Conservation (phyloP, 1,140 invertebrate genomes). For the Babylonia areolata region DNA sequence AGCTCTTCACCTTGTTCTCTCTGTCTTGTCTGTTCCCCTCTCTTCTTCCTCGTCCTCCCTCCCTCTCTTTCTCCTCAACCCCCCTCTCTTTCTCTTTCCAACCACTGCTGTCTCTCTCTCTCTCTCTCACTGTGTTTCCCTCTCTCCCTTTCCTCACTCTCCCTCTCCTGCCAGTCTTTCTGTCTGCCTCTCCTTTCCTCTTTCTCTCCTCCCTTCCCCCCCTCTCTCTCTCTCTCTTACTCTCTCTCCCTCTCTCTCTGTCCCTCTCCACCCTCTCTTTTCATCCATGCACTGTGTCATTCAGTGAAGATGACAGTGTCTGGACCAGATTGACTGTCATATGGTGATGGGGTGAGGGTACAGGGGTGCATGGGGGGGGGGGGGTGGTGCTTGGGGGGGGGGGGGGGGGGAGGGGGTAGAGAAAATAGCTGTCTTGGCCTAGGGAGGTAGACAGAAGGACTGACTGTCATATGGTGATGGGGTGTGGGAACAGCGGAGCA, state of each 20-base stretch:
- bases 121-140: constrained; percentile 10
- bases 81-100: neutral
- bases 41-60: no score
- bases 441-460: no score
- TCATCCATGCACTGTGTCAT: neutral
- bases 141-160: neutral
- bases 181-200: neutral
- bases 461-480: no score
- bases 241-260: constrained; percentile 17
- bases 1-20: no score
- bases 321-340: neutral
- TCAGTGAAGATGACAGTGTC: neutral
- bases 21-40: no score
- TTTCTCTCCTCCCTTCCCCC: neutral
- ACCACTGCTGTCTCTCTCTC: neutral
- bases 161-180: neutral
- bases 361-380: no score
- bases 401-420: no score
- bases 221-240: constrained; percentile 1
- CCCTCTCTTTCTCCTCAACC: neutral
- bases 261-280: neutral
- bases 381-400: no score
- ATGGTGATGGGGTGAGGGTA: no score
- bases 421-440: no score
- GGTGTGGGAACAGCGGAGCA: no score